Percentiles rank a stretch among this genome's conserved stretches.
These are phyloP conservation scores for Vanessa tameamea DNA, from an alignment of 1,140 invertebrate species.

Conservation along the genomic window DNA sequence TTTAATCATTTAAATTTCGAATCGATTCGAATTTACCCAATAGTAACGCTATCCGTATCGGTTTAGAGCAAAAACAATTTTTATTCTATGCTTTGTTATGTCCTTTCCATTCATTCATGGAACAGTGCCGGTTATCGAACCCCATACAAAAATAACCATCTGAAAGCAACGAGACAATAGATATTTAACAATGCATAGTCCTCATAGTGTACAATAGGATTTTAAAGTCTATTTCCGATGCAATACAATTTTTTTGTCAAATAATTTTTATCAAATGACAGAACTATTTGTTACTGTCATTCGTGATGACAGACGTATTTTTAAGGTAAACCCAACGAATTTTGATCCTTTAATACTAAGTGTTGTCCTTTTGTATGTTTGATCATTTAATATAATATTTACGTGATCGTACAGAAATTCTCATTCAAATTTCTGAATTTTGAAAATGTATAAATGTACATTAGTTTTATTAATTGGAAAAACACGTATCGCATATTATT, in stretches of 20 bases:
- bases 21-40: no score
- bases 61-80: slow-evolving; percentile 6
- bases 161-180: slow-evolving; percentile 25
- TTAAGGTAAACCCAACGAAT: background rate
- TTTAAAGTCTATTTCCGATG: slow-evolving; percentile 20
- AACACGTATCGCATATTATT: no score
- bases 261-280: background rate
- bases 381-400: no score
- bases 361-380: no score
- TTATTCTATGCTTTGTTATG: slow-evolving; percentile 17
- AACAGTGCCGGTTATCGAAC: slow-evolving; percentile 21
- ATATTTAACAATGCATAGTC: slow-evolving; percentile 26
- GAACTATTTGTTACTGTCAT: background rate
- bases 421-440: no score
- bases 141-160: slow-evolving; percentile 32
- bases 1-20: no score
- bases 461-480: no score
- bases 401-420: no score
- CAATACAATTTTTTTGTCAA: background rate
- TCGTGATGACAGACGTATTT: background rate
- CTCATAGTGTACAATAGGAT: slow-evolving; percentile 24
- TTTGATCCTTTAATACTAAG: background rate
- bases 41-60: no score
- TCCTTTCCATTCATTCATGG: slow-evolving; percentile 23
- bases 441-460: no score